phyloP scores from a whole-genome alignment of 2,113 vertebrate species.

The Hiodon alosoides region DNA sequence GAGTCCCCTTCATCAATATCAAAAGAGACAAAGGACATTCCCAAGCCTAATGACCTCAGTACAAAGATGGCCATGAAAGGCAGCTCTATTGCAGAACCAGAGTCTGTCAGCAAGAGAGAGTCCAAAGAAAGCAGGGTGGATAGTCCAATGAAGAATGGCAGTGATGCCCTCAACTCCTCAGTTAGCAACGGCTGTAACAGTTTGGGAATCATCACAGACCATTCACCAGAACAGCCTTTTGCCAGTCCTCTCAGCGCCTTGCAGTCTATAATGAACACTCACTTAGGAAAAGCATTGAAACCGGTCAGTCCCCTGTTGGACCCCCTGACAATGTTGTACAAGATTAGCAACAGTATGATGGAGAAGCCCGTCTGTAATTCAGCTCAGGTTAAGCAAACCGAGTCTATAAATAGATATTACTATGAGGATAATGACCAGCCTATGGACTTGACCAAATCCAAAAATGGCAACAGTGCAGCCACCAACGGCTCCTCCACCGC shows the following conservation, averaged over 20 bases:
- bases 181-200: constrained; percentile 72
- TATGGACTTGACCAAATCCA: constrained; percentile 78
- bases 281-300: constrained; percentile 76
- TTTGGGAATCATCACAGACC: constrained; percentile 76
- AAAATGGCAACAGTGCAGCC: constrained; percentile 57
- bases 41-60: constrained; percentile 58
- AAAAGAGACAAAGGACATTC: constrained; percentile 71
- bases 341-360: constrained; percentile 79
- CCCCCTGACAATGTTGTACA: constrained; percentile 77
- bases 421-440: constrained; percentile 77
- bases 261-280: constrained; percentile 81
- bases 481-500: constrained; percentile 24
- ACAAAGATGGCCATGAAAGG: constrained; percentile 60
- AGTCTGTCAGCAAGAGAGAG: constrained; percentile 74
- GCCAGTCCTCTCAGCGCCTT: constrained; percentile 74
- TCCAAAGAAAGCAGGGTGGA: constrained; percentile 74
- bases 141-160: constrained; percentile 71
- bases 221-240: constrained; percentile 73
- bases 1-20: constrained; percentile 61
- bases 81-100: constrained; percentile 59
- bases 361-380: constrained; percentile 70
- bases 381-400: constrained; percentile 66
- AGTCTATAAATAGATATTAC: constrained; percentile 75
- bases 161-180: constrained; percentile 69
- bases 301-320: constrained; percentile 71